Percentiles rank a stretch among this genome's conserved stretches.
Evolutionary conservation across 2,888 invertebrate species (phyloP).

Genomic region (Panorpa germanica): DNA sequence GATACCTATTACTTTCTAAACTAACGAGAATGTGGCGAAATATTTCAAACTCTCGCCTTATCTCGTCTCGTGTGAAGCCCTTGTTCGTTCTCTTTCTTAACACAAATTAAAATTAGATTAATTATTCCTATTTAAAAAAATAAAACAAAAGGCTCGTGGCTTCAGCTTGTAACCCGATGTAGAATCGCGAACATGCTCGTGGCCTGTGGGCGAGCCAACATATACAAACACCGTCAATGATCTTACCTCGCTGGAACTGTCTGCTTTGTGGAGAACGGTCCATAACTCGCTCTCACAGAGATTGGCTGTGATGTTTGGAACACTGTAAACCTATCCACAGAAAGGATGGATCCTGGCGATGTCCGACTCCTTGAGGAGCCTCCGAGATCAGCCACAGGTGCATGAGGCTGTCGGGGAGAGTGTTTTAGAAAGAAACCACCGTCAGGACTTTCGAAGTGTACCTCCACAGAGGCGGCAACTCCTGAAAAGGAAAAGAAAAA

Average conservation of each 20-base stretch:
- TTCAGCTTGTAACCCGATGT: too few species aligned
- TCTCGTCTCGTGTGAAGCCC: too few species aligned
- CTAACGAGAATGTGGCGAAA: too few species aligned
- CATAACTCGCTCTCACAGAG: constrained; percentile 80
- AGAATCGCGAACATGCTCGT: too few species aligned
- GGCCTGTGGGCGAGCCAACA: too few species aligned
- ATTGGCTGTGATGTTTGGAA: constrained; percentile 82
- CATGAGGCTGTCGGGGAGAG: constrained; percentile 49
- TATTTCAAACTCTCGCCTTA: too few species aligned
- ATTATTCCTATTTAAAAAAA: too few species aligned
- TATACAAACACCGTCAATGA: too few species aligned
- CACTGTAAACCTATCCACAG: constrained; percentile 77
- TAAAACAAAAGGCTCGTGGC: too few species aligned
- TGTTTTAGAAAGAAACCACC: constrained; percentile 82
- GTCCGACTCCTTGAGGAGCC: constrained; percentile 20
- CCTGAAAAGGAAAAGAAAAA: constrained; percentile 33
- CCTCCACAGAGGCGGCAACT: constrained; percentile 54
- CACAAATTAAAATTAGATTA: too few species aligned
- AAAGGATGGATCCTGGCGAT: constrained; percentile 48
- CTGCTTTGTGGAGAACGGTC: constrained; percentile 89
- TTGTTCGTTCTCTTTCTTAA: too few species aligned
- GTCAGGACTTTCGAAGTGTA: constrained; percentile 82
- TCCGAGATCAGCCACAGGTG: constrained; percentile 22
- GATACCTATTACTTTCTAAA: too few species aligned
- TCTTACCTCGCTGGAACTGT: constrained; percentile 78